Conservation (phyloP, 2,888 invertebrate genomes). For the Alloscopus bannaensis region DNA sequence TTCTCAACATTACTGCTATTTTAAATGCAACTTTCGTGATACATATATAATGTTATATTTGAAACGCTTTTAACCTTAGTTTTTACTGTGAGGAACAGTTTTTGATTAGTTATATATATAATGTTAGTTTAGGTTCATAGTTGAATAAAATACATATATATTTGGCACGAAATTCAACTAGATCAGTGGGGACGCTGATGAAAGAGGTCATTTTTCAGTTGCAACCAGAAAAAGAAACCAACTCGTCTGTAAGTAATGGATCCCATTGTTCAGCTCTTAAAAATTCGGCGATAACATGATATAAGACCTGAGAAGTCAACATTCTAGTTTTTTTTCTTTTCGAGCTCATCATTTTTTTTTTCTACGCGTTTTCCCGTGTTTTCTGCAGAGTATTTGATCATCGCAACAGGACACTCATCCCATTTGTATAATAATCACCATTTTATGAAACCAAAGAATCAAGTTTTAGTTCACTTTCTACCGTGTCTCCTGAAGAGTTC, state of each 20-base stretch:
- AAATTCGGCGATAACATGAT: background rate
- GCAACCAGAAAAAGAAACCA: background rate
- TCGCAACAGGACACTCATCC: constrained; percentile 25
- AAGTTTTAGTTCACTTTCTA: constrained; percentile 56
- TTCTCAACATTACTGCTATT: background rate
- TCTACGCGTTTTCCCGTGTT: background rate
- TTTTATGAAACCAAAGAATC: constrained; percentile 40
- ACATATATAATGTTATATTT: background rate
- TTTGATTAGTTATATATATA: background rate
- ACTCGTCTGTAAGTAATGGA: constrained; percentile 20
- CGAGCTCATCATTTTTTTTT: background rate
- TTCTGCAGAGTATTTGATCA: constrained; percentile 24
- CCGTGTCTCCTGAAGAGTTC: constrained; percentile 15
- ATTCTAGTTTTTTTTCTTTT: constrained; percentile 26
- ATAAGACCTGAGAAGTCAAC: constrained; percentile 2
- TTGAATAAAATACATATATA: too few relatives aligned
- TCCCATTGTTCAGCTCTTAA: constrained; percentile 9
- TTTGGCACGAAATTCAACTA: constrained; percentile 10
- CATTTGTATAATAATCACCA: constrained; percentile 15
- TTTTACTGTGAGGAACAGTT: background rate
- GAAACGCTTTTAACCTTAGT: background rate
- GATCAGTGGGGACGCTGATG: constrained; percentile 10
- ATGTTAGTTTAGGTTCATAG: background rate
- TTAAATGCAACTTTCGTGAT: background rate
- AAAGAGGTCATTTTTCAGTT: background rate